Base-by-base conservation (phyloP, 2,113 vertebrate genomes). In the Vimba vimba region DNA sequence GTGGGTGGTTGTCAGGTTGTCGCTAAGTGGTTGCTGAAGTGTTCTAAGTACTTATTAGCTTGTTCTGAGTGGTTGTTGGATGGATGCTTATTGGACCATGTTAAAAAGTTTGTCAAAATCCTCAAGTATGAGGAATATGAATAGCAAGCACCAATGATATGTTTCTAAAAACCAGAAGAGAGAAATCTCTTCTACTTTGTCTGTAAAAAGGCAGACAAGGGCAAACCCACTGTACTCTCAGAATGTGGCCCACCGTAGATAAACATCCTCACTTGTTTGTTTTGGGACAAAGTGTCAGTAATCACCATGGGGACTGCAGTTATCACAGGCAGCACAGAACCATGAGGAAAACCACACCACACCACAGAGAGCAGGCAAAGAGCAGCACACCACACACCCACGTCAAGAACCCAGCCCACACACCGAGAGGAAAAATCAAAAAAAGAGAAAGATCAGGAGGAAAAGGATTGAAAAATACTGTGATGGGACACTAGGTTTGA, bases 271-370 rank as follows among this genome's bases (percentile, higher is more conserved):
- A 93, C 89, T 93, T 93, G 96, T 96, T 95, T 95, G 95, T 94
- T 95, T 95, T 95, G 96, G 94, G 93, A 96, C 95, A 96, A 95
- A 94, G 90, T 95, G 93, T 92, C 93, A 91, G 92, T 89, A 84
- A 90, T 95, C 91, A 88, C 94, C 95, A 95, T 96, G 94, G 96
- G 95, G 93, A 95, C 92, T 91, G 94, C 90, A 93, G 95, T 96
- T 96, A 96, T 95, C 96, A 95, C 95, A 95, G 95, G 95, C 96
- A 96, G 96, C 94, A 96, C 94, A 94, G 89, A 95, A 94, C 94
- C 93, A 95, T 95, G 94, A 93, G 91, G 94, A 73, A 83, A 83
- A 73, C 94, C 81, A 83, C 91, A 91, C 89, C 91, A 90, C 81
- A 91, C 89, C 91, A 90, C 81, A 83, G 62, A 82, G 79, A 82